These are phyloP conservation scores for Diarsia brunnea DNA, from an alignment of 2,888 invertebrate genomes.

Conservation along the genomic window DNA sequence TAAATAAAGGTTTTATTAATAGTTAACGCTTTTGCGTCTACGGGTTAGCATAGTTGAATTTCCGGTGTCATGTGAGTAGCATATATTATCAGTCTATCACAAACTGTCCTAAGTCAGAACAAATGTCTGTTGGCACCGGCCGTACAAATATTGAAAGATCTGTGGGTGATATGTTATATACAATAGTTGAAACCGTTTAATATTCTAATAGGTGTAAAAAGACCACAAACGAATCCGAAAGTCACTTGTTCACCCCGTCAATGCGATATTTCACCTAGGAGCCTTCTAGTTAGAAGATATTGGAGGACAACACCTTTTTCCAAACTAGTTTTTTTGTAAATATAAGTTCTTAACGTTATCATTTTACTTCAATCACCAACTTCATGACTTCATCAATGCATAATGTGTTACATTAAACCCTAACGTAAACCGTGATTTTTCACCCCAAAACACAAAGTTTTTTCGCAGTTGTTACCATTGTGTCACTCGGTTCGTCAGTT, in stretches of 20 bases:
- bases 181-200: neutral
- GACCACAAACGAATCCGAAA: neutral
- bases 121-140: neutral
- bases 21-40: conserved; percentile 4
- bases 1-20: conserved; percentile 47
- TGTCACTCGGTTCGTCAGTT: neutral
- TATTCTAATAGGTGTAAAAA: neutral
- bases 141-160: neutral
- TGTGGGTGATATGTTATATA: neutral
- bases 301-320: neutral
- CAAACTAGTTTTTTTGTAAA: no score
- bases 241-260: neutral
- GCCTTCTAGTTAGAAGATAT: neutral
- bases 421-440: neutral
- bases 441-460: neutral
- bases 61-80: neutral
- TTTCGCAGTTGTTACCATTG: neutral
- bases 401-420: neutral
- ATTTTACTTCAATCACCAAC: neutral
- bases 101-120: neutral
- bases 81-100: neutral
- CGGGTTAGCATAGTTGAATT: neutral
- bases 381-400: neutral
- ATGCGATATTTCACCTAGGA: neutral
- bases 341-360: neutral